Evolutionary conservation across 2,888 invertebrate genomes (phyloP), one percentile per base, ranked within the genome.

Genomic region (Synanthedon andrenaeformis): DNA sequence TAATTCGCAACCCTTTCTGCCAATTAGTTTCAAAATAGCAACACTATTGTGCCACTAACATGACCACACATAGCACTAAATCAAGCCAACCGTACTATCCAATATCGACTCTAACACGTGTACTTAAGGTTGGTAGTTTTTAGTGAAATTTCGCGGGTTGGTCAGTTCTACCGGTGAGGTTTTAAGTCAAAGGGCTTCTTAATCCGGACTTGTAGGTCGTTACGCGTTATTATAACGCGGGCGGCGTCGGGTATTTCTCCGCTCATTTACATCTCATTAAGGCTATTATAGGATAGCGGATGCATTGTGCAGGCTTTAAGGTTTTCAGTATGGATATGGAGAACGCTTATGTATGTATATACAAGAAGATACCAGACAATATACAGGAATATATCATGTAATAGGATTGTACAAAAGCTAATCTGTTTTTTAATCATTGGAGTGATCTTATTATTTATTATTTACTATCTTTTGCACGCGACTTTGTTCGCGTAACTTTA

Each of bases 231-330:
- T 85, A 88, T 88, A 88, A 88, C 85, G 78, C 82, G 79, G 74
- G 67, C 73, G 71, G 76, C 79, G 82, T 73, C 74, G 80, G 79
- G 78, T 82, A 80, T 82, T 82, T 78, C 85, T 85, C 76, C 74
- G 81, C 86, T 88, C 88, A 88, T 88, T 88, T 88, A 87, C 88
- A 88, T 88, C 86, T 87, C 87, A 86, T 88, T 88, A 87, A 73
- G 77, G 69, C 84, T 86, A 84, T 86, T 84, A 86, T 85, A 79
- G 79, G 79, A 76, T 69, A 69, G 65, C 69, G 66, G 72, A 67
- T 66, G 69, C 63, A 67, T 72, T 69, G 66, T 70, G 70, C 68
- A 67, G 63, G 58, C 62, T 45, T 45, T 13, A 45, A 14, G 56
- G 56, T 50, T 54, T 51, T 54, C 52, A 53, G 50, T 50, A 12